Percentiles rank a stretch among this genome's conserved stretches.
phyloP scores from a whole-genome alignment of 2,113 vertebrate species.

The Centropus unirufus region DNA sequence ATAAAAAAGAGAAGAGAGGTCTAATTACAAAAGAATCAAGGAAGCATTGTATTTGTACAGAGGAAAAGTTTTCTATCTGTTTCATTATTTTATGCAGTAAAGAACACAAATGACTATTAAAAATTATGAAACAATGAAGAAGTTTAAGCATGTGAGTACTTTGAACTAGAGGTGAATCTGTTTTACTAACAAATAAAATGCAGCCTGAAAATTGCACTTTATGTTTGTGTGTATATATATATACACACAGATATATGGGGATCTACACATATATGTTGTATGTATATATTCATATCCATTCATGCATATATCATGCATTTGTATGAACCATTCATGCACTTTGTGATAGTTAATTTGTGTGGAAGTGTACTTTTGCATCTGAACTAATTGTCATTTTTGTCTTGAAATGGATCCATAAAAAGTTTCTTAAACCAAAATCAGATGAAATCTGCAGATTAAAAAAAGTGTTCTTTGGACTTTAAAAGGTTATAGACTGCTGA shows the following conservation, averaged over 20 bases:
- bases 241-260: too few relatives aligned
- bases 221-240: not conserved
- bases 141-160: slow-evolving; percentile 31
- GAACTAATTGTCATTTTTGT: not conserved
- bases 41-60: not conserved
- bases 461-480: slow-evolving; percentile 70
- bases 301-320: not conserved
- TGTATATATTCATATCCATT: not conserved
- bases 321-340: not conserved
- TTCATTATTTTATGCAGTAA: slow-evolving; percentile 45
- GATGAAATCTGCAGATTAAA: slow-evolving; percentile 54
- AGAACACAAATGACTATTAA: slow-evolving; percentile 11
- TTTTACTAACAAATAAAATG: slow-evolving; percentile 35
- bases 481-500: slow-evolving; percentile 75
- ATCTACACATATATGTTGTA: too few relatives aligned
- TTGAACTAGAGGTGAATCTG: not conserved
- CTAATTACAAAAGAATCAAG: not conserved
- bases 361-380: not conserved
- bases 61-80: not conserved
- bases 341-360: not conserved
- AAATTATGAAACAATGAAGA: slow-evolving; percentile 5
- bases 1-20: not conserved
- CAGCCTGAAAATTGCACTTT: not conserved
- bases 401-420: slow-evolving; percentile 43
- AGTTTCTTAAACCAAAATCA: slow-evolving; percentile 59